Conservation (phyloP, 1,140 invertebrate species). For the Zophobas atratus region DNA sequence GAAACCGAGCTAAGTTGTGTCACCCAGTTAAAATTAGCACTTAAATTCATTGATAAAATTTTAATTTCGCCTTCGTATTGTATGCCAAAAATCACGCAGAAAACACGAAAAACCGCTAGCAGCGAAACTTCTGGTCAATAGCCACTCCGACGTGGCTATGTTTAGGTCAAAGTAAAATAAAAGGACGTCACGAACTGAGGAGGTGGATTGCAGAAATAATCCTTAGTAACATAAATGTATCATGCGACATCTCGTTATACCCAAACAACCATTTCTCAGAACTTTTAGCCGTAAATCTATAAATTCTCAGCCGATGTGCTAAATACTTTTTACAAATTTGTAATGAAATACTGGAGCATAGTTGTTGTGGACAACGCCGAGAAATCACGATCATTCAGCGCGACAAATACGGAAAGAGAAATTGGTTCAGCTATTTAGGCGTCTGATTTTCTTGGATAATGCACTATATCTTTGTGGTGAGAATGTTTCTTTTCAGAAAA, state of each 20-base stretch:
- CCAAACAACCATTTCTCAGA: constrained; percentile 24
- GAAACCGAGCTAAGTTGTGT: background rate
- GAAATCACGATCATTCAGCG: too few relatives aligned
- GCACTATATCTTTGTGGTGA: too few relatives aligned
- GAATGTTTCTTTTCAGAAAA: too few relatives aligned
- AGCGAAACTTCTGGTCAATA: constrained; percentile 15
- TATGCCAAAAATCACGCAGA: constrained; percentile 14
- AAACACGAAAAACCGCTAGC: constrained; percentile 2
- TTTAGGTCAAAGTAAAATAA: constrained; percentile 8
- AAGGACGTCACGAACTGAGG: constrained; percentile 10
- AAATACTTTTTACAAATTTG: constrained; percentile 4
- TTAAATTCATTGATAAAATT: constrained; percentile 38
- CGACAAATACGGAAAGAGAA: too few relatives aligned
- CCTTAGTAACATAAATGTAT: constrained; percentile 17
- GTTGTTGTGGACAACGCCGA: too few relatives aligned
- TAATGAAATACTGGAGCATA: background rate
- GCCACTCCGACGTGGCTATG: constrained; percentile 13
- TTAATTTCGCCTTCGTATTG: constrained; percentile 3
- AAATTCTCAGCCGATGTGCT: background rate
- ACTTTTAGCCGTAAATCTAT: background rate
- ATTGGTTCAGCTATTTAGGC: too few relatives aligned
- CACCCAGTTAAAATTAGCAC: constrained; percentile 22
- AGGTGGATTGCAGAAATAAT: constrained; percentile 34
- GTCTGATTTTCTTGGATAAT: too few relatives aligned
- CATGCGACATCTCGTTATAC: constrained; percentile 21